phyloP scores from a whole-genome alignment of 2,113 vertebrate genomes.

The Redunca redunca region DNA sequence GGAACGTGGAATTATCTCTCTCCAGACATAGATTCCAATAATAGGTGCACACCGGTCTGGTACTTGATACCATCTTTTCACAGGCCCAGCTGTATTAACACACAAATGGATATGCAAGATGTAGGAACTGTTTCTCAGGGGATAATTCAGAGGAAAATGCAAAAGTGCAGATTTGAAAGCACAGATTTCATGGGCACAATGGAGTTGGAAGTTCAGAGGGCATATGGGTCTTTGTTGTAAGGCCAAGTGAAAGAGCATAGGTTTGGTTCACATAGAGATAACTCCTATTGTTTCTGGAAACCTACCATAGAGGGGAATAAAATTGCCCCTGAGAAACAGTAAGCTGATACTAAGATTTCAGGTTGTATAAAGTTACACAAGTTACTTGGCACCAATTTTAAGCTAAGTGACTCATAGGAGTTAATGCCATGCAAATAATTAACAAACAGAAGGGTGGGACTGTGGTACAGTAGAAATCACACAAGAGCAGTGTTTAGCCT shows the following conservation, averaged over 20 bases:
- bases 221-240: neutral
- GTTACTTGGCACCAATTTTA: neutral
- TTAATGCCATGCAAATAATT: neutral
- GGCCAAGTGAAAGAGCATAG: constrained; percentile 23
- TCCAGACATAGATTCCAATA: neutral
- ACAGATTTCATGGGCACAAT: neutral
- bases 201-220: neutral
- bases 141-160: neutral
- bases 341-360: neutral
- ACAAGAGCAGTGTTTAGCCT: neutral
- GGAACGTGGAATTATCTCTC: neutral
- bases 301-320: neutral
- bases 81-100: constrained; percentile 21
- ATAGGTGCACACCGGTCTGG: neutral
- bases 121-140: neutral
- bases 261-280: constrained; percentile 52
- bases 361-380: neutral
- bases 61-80: constrained; percentile 50
- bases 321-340: neutral
- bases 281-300: neutral
- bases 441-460: neutral
- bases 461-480: fast-evolving
- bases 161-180: neutral
- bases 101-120: neutral
- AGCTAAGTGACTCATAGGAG: neutral